Conservation (phyloP, 2,888 invertebrate species). For the Aleiodes leptofemur region DNA sequence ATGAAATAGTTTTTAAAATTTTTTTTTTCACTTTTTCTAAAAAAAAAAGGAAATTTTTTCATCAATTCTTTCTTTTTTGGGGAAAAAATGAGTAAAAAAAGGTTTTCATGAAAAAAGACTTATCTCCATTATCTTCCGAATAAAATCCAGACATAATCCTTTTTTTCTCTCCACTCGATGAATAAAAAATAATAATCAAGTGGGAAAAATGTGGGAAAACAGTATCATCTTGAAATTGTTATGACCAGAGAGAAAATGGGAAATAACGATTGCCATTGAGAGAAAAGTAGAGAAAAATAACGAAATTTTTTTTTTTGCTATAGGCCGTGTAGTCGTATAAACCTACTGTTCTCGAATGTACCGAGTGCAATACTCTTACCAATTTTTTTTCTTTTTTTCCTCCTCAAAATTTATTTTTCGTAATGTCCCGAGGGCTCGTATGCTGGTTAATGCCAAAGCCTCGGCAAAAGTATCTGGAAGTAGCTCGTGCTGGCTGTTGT, state of each 20-base stretch:
- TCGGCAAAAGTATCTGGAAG: conserved; percentile 37
- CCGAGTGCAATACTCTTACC: neutral
- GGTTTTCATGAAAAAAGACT: too few relatives aligned
- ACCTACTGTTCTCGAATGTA: conserved; percentile 1
- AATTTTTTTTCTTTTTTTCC: too few relatives aligned
- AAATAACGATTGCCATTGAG: neutral
- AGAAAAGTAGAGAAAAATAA: neutral
- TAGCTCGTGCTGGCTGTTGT: conserved; percentile 50
- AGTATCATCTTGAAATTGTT: conserved; percentile 13
- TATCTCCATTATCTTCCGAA: too few relatives aligned
- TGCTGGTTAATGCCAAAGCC: conserved; percentile 35
- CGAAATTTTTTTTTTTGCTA: conserved; percentile 3
- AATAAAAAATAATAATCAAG: conserved; percentile 5
- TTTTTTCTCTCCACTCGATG: too few relatives aligned
- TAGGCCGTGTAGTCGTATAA: conserved; percentile 18
- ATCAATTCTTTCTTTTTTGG: too few relatives aligned
- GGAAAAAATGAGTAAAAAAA: too few relatives aligned
- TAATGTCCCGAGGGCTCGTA: neutral
- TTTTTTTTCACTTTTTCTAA: too few relatives aligned
- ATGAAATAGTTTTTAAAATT: too few relatives aligned
- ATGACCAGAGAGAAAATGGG: conserved; percentile 8
- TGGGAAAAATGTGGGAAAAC: conserved; percentile 2
- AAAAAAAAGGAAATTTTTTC: too few relatives aligned
- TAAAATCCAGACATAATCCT: too few relatives aligned
- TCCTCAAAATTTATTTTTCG: conserved; percentile 2